Evolutionary conservation across 2,113 vertebrate species (phyloP).

Genomic region (Trematomus loennbergii): DNA sequence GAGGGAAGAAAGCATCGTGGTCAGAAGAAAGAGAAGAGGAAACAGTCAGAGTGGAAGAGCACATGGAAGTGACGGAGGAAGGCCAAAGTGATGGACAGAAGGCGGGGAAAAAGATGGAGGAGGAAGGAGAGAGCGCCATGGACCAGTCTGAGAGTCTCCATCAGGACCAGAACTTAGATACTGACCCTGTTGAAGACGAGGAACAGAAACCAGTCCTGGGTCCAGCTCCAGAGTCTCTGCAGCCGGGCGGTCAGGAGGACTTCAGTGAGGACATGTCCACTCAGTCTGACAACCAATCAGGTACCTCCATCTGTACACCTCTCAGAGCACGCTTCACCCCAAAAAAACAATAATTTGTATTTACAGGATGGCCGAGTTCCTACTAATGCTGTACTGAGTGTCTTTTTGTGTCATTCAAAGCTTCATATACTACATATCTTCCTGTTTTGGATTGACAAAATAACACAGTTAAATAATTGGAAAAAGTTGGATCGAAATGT

Average conservation of each 20-base stretch:
- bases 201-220: conserved; percentile 20
- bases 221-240: conserved; percentile 31
- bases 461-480: too few species aligned
- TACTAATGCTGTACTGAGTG: too few species aligned
- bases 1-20: not conserved
- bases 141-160: conserved; percentile 55
- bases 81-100: conserved; percentile 16
- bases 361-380: too few species aligned
- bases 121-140: conserved; percentile 44
- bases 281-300: conserved; percentile 84
- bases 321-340: not conserved
- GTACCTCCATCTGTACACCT: conserved; percentile 49
- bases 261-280: conserved; percentile 79
- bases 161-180: not conserved
- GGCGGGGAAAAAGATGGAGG: conserved; percentile 11
- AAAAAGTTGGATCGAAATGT: too few species aligned
- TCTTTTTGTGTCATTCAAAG: too few species aligned
- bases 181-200: not conserved
- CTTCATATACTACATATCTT: too few species aligned
- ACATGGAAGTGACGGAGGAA: conserved; percentile 65
- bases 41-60: conserved; percentile 25
- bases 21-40: not conserved
- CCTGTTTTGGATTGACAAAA: too few species aligned
- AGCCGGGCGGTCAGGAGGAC: conserved; percentile 64
- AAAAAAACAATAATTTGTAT: not conserved